Conservation (phyloP, 2,113 vertebrate species). For the Bubalus kerabau region DNA sequence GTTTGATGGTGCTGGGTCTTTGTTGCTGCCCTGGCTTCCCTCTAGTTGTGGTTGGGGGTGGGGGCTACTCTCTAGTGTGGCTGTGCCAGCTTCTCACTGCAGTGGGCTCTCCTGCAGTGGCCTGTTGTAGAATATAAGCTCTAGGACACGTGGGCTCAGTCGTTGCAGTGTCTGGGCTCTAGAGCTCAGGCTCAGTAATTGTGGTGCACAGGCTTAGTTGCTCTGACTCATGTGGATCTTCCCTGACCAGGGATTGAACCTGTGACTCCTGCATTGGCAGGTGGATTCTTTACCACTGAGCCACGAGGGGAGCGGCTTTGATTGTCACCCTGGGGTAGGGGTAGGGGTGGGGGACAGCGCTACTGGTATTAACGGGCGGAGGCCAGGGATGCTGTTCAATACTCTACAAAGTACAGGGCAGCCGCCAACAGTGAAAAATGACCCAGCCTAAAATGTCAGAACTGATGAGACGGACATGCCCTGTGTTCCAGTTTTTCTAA, state of each 20-base stretch:
- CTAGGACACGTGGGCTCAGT: neutral
- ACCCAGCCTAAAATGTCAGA: accelerated
- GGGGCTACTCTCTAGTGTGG: neutral
- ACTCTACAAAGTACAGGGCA: accelerated
- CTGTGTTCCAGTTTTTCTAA: accelerated
- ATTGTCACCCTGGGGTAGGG: neutral
- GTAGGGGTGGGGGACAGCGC: too few species aligned
- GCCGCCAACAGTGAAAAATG: accelerated
- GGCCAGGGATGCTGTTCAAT: accelerated
- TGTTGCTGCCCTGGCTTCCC: accelerated
- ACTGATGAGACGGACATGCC: accelerated
- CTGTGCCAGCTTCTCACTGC: neutral
- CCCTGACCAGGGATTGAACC: neutral
- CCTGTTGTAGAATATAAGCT: neutral
- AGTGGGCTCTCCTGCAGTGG: neutral
- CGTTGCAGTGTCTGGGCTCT: neutral
- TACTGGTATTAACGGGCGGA: accelerated
- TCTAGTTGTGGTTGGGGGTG: neutral
- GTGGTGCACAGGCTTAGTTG: neutral
- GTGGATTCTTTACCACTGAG: neutral
- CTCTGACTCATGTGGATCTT: neutral
- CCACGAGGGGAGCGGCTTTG: neutral
- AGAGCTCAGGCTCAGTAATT: neutral
- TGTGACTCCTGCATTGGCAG: neutral
- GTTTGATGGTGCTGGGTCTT: neutral